phyloP scores from a whole-genome alignment of 1,140 invertebrate species.

The Cotesia vestalis region DNA sequence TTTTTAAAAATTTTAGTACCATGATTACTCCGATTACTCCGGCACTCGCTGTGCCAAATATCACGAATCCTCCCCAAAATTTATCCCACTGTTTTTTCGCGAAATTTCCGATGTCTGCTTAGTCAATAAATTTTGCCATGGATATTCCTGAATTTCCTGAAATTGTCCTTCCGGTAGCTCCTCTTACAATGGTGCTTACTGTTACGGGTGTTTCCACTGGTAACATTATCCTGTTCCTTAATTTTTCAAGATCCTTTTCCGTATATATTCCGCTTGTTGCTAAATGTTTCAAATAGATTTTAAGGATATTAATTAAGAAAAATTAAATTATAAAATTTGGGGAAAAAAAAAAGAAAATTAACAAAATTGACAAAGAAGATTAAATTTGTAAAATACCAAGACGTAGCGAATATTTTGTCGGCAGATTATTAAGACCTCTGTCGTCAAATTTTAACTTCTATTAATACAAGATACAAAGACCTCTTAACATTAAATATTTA shows the following conservation, averaged over 20 bases:
- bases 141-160: not conserved
- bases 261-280: constrained; percentile 33
- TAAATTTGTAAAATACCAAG: too few species aligned
- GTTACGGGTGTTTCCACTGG: constrained; percentile 24
- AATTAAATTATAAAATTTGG: too few species aligned
- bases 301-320: too few species aligned
- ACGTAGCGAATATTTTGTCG: too few species aligned
- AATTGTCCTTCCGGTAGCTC: constrained; percentile 6
- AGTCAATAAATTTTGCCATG: constrained; percentile 15
- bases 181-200: constrained; percentile 31
- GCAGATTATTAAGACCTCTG: too few species aligned
- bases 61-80: constrained; percentile 27
- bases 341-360: too few species aligned
- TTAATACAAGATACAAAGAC: too few species aligned
- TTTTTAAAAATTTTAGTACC: too few species aligned
- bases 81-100: not conserved
- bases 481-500: too few species aligned
- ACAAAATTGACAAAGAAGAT: too few species aligned
- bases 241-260: constrained; percentile 25
- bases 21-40: not conserved
- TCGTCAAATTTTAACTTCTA: too few species aligned
- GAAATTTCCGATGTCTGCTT: constrained; percentile 21
- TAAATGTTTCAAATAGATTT: constrained; percentile 16
- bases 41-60: constrained; percentile 25
- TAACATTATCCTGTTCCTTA: constrained; percentile 36